phyloP scores from a whole-genome alignment of 2,888 invertebrate species.

The Cataglyphis livida region DNA sequence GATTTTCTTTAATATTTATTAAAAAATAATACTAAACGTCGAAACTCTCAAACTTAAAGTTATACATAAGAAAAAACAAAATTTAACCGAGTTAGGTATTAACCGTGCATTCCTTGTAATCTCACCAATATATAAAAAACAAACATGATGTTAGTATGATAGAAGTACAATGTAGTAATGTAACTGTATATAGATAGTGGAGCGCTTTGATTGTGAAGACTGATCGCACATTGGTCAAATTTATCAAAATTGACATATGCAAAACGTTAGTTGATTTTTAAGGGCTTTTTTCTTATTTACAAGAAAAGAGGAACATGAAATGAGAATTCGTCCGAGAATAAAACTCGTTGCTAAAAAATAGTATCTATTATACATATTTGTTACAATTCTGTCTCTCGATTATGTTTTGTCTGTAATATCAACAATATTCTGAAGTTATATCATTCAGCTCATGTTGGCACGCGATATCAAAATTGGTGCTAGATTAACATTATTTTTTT shows the following conservation, averaged over 20 bases:
- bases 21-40: constrained; percentile 22
- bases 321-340: background rate
- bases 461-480: background rate
- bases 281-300: background rate
- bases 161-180: background rate
- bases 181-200: background rate
- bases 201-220: background rate
- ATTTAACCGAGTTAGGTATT: constrained; percentile 18
- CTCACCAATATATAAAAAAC: constrained; percentile 25
- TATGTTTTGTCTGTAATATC: background rate
- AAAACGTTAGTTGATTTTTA: constrained; percentile 17
- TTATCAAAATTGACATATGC: background rate
- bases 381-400: background rate
- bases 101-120: background rate
- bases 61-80: constrained; percentile 9
- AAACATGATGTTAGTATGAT: background rate
- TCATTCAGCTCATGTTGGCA: background rate
- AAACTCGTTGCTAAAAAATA: background rate
- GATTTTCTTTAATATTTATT: constrained; percentile 8
- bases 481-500: background rate
- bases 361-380: background rate
- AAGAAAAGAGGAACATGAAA: background rate
- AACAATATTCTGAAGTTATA: background rate
- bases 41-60: constrained; percentile 8
- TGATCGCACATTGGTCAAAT: constrained; percentile 13